Evolutionary conservation across 23 tunicate species (phyloP).

Genomic region (Halocynthia aurantium): DNA sequence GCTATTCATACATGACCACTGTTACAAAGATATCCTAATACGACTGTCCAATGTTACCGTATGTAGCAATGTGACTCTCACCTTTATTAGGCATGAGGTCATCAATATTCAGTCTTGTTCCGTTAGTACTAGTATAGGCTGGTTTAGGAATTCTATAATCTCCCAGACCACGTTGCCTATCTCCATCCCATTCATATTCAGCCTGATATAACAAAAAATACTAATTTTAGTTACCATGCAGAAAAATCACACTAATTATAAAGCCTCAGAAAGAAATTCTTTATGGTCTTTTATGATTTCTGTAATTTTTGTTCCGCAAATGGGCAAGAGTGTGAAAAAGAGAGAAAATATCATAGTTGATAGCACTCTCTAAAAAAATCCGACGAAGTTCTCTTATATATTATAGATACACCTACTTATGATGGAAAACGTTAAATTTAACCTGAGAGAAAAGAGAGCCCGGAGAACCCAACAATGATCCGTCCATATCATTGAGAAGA

Average conservation of each 20-base stretch:
- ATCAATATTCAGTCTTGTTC: slow-evolving; percentile 39
- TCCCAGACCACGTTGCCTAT: slow-evolving; percentile 64
- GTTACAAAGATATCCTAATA: too few species aligned
- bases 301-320: too few species aligned
- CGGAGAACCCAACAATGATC: slow-evolving; percentile 46
- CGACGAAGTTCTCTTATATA: background rate
- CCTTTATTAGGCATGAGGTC: slow-evolving; percentile 49
- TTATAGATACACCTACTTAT: too few species aligned
- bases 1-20: too few species aligned
- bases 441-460: slow-evolving; percentile 78
- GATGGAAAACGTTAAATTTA: too few species aligned
- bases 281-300: too few species aligned
- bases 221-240: background rate
- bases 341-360: too few species aligned
- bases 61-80: background rate
- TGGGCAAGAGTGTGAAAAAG: too few species aligned
- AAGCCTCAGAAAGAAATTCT: too few species aligned
- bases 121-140: slow-evolving; percentile 53
- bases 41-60: too few species aligned
- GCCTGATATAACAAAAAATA: slow-evolving; percentile 42
- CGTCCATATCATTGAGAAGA: slow-evolving; percentile 82
- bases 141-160: slow-evolving; percentile 90
- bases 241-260: background rate
- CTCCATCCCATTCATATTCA: slow-evolving; percentile 89
- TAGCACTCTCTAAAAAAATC: background rate